Conservation (phyloP, 2,797 vertebrate genomes). For the Sebastes diaconus region DNA sequence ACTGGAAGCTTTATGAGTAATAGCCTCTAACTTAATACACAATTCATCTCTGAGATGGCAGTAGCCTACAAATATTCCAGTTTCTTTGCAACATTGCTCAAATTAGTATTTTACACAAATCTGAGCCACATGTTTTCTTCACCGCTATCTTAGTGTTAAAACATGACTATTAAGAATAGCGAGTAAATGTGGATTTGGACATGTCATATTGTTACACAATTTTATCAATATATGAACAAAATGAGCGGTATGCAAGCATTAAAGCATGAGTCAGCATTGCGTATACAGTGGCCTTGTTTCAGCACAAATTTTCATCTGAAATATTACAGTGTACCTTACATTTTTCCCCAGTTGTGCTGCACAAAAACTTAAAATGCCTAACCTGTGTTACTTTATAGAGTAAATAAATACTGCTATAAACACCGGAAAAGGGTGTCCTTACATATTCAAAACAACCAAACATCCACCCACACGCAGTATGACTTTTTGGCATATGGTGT, state of each 20-base stretch:
- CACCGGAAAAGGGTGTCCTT: conserved; percentile 16
- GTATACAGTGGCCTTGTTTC: not conserved
- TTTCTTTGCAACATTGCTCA: not conserved
- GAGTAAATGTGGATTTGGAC: not conserved
- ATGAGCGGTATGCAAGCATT: not conserved
- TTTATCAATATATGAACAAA: not conserved
- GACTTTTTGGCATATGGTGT: conserved; percentile 66
- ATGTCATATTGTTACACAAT: not conserved
- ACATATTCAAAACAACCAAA: conserved; percentile 54
- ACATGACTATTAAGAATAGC: not conserved
- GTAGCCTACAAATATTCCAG: not conserved
- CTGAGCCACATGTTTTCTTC: not conserved
- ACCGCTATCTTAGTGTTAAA: not conserved
- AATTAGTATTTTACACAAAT: not conserved
- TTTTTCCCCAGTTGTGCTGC: not conserved
- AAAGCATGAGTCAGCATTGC: not conserved
- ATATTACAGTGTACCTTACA: not conserved
- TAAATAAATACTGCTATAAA: conserved; percentile 21
- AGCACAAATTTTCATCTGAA: not conserved
- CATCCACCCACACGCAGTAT: conserved; percentile 57
- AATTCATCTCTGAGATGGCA: not conserved
- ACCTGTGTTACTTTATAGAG: not conserved
- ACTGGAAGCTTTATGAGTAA: not conserved
- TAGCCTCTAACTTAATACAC: not conserved
- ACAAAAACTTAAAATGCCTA: not conserved